Conservation (phyloP, 2,113 vertebrate genomes). For the Struthio camelus region DNA sequence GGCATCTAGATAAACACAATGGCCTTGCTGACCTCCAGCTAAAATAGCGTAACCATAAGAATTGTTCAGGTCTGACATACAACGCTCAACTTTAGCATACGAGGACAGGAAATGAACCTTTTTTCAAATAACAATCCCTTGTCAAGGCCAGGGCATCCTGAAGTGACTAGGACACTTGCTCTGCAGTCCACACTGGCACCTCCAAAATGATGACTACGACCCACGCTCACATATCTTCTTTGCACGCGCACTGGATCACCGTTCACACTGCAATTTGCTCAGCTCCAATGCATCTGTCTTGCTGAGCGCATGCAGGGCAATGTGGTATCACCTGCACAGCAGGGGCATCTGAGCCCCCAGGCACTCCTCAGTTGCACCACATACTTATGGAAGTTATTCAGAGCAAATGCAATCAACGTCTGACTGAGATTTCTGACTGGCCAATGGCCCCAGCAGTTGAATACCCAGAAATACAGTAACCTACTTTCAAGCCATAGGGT, state of each 20-base stretch:
- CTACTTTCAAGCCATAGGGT: not conserved
- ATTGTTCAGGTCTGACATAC: not conserved
- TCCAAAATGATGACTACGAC: not conserved
- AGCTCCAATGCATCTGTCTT: fast-evolving
- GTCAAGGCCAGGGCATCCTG: not conserved
- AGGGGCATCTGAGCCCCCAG: not conserved
- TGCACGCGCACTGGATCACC: not conserved
- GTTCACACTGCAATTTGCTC: not conserved
- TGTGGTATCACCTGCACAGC: not conserved
- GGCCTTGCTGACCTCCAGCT: not conserved
- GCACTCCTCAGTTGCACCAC: not conserved
- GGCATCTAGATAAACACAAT: not conserved
- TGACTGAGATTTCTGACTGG: not conserved
- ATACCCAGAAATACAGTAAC: not conserved
- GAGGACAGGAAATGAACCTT: not conserved
- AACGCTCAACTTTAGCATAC: not conserved
- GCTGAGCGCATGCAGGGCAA: fast-evolving
- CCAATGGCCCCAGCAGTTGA: not conserved
- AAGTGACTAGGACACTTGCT: not conserved
- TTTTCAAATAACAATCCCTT: not conserved
- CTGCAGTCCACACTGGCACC: not conserved
- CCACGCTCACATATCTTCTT: not conserved
- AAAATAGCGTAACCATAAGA: not conserved
- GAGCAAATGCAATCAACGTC: not conserved
- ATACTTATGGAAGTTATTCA: not conserved